Evolutionary conservation across 1,140 invertebrate species (phyloP), one percentile per base, ranked within the genome.

Genomic region (Drosophila mauritiana): DNA sequence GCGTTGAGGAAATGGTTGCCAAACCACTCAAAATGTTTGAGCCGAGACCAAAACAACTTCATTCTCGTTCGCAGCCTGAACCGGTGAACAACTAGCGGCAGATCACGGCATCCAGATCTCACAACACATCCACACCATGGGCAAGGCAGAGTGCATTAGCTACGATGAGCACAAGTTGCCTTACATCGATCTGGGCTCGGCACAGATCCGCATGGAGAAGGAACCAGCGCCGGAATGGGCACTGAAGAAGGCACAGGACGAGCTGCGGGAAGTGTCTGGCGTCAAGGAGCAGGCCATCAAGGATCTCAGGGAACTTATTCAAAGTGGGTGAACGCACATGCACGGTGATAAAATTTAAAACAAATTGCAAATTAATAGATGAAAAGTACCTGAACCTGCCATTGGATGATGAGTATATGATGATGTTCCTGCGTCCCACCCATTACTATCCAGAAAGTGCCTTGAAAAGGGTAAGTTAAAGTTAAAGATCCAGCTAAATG

Each of bases 371-470:
- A 31, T 36, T 12, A 0, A 1, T 4, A 92, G 94, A 93, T 83
- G 78, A 94, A 94, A 80, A 91, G 90, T 58, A 93, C 79, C 0
- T 95, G 7, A 90, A 93, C 55, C 94, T 93, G 73, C 93, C 92
- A 36, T 92, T 93, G 45, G 94, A 95, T 61, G 95, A 96, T 77
- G 94, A 95, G 2, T 94, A 95, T 37, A 92, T 96, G 13, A 92
- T 93, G 52, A 94, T 94, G 48, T 96, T 95, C 77, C 88, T 96
- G 12, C 93, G 95, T 45, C 95, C 95, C 40, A 95, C 94, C 68
- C 95, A 96, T 91, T 96, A 93, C 75, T 96, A 96, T 81, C 93
- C 95, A 1, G 92, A 95, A 25, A 95, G 95, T 85, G 95, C 95
- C 0, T 93, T 93, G 42, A 93, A 93, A 58, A 82, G 95, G 78